Conservation (phyloP, 1,140 invertebrate genomes). For the Cyclargus thomasi region DNA sequence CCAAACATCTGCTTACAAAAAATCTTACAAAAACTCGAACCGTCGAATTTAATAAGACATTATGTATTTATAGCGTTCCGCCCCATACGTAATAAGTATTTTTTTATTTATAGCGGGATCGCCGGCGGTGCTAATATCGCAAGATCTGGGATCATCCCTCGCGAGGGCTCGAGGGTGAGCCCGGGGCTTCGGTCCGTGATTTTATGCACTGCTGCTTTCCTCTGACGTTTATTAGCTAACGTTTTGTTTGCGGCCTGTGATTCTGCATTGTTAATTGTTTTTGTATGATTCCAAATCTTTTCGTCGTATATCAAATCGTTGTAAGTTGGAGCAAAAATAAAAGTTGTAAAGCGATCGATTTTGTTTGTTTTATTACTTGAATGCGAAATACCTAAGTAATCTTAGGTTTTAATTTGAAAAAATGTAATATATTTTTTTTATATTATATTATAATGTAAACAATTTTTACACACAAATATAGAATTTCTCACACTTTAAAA, state of each 20-base stretch:
- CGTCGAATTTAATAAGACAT: slow-evolving; percentile 38
- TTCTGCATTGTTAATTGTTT: slow-evolving; percentile 27
- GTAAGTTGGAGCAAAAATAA: too few species aligned
- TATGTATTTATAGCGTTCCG: slow-evolving; percentile 52
- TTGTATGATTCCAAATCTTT: not conserved
- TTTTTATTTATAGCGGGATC: slow-evolving; percentile 61
- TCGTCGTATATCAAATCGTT: not conserved
- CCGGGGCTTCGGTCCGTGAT: slow-evolving; percentile 35
- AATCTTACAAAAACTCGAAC: not conserved
- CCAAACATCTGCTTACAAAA: not conserved
- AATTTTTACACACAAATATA: too few species aligned
- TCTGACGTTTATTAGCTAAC: slow-evolving; percentile 55
- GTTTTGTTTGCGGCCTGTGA: slow-evolving; percentile 31
- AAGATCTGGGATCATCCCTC: slow-evolving; percentile 57
- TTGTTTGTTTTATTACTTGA: too few species aligned
- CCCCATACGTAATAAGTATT: slow-evolving; percentile 53
- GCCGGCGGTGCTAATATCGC: slow-evolving; percentile 62
- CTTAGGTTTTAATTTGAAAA: too few species aligned
- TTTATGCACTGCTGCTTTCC: slow-evolving; percentile 53
- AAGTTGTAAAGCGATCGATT: too few species aligned
- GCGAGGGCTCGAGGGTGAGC: slow-evolving; percentile 38
- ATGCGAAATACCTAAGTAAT: too few species aligned
- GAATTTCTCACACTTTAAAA: too few species aligned
- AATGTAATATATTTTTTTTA: too few species aligned
- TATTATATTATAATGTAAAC: too few species aligned